Evolutionary conservation across 2,888 invertebrate species (phyloP).

Genomic region (Drosophila borborema): DNA sequence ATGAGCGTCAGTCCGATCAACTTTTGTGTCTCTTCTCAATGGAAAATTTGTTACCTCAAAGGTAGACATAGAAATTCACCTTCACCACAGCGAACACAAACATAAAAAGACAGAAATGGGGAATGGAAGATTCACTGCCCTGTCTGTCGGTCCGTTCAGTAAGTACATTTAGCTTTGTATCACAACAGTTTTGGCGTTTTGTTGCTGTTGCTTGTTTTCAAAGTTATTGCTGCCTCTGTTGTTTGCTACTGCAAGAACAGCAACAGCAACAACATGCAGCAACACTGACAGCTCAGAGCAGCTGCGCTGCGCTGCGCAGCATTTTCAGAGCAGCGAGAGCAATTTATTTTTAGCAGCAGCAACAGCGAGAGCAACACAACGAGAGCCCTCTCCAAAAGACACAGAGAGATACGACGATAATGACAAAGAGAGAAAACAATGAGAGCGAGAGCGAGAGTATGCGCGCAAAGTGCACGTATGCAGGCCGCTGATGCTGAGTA

Average conservation of each 20-base stretch:
- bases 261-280: constrained; percentile 18
- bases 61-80: constrained; percentile 44
- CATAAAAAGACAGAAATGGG: constrained; percentile 12
- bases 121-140: constrained; percentile 32
- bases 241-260: constrained; percentile 37
- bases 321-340: constrained; percentile 64
- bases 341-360: constrained; percentile 68
- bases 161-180: constrained; percentile 57
- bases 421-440: constrained; percentile 13
- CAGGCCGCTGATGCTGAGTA: constrained; percentile 65
- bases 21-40: constrained; percentile 29
- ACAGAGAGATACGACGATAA: constrained; percentile 26
- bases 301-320: constrained; percentile 80
- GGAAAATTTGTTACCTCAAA: constrained; percentile 15
- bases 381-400: constrained; percentile 47
- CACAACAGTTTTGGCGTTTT: constrained; percentile 55
- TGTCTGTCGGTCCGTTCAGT: constrained; percentile 31
- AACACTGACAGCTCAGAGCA: constrained; percentile 63
- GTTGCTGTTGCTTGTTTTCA: constrained; percentile 57
- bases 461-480: constrained; percentile 77
- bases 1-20: constrained; percentile 12
- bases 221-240: constrained; percentile 55
- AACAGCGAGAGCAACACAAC: constrained; percentile 57
- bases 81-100: constrained; percentile 23
- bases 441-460: constrained; percentile 42